These are phyloP conservation scores for Trachelus troglodyta DNA, from an alignment of 2,888 invertebrate genomes.

Conservation along the genomic window DNA sequence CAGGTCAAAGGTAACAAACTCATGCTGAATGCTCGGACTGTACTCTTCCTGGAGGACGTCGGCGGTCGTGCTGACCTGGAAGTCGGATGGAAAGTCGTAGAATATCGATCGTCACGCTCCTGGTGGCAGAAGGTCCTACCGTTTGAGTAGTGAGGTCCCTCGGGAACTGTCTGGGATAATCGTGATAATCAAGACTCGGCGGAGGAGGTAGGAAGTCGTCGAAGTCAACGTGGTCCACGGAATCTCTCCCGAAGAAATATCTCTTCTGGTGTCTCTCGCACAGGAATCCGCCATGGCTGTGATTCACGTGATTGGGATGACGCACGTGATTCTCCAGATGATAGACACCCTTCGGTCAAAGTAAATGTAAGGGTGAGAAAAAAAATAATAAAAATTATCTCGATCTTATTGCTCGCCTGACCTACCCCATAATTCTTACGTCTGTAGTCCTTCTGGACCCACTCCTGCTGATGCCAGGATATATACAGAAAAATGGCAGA, in stretches of 20 bases:
- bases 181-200: conserved; percentile 70
- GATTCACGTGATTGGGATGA: conserved; percentile 37
- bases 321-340: conserved; percentile 51
- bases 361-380: neutral
- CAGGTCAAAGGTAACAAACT: conserved; percentile 78
- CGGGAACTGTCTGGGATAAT: conserved; percentile 63
- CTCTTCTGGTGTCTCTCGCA: conserved; percentile 69
- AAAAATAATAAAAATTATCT: neutral
- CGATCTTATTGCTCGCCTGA: neutral
- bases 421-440: conserved; percentile 56
- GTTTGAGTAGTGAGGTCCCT: conserved; percentile 79
- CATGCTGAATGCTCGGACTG: conserved; percentile 72
- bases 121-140: conserved; percentile 51
- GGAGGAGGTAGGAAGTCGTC: conserved; percentile 77
- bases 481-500: conserved; percentile 90
- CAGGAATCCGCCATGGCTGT: conserved; percentile 51
- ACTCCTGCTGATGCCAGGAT: conserved; percentile 79
- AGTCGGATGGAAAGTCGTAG: neutral
- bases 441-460: conserved; percentile 69
- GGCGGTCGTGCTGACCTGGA: conserved; percentile 72
- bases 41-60: conserved; percentile 66
- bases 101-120: neutral
- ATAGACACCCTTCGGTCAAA: conserved; percentile 46
- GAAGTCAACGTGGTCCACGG: conserved; percentile 70
- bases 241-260: conserved; percentile 75